Evolutionary conservation across 1,140 invertebrate species (phyloP).

Genomic region (Drosophila subobscura): DNA sequence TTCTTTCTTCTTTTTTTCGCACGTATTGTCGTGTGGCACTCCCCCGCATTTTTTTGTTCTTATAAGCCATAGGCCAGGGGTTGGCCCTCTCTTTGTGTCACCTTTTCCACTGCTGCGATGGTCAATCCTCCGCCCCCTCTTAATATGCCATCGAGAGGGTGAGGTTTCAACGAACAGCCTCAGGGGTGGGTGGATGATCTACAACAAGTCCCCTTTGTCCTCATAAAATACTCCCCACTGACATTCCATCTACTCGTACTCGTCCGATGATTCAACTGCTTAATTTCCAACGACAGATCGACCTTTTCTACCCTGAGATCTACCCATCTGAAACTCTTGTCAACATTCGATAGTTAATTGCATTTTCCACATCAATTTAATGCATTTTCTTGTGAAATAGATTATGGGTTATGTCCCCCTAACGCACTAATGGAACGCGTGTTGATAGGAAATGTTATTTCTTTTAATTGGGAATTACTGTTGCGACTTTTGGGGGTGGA

Average conservation of each 20-base stretch:
- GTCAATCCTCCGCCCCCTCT: too few species aligned
- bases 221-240: constrained; percentile 25
- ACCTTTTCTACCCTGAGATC: too few species aligned
- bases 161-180: neutral
- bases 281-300: constrained; percentile 36
- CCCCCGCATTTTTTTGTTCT: too few species aligned
- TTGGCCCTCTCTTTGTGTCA: too few species aligned
- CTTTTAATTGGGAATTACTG: constrained; percentile 25
- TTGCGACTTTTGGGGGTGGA: neutral
- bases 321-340: constrained; percentile 45
- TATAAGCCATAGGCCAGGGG: too few species aligned
- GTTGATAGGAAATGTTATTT: constrained; percentile 20
- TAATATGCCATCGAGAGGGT: too few species aligned
- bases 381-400: constrained; percentile 34
- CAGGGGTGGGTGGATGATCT: constrained; percentile 13
- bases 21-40: constrained; percentile 52
- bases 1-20: constrained; percentile 61
- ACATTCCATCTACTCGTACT: constrained; percentile 21
- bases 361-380: constrained; percentile 52
- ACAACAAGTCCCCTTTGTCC: constrained; percentile 6
- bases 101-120: too few species aligned
- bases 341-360: constrained; percentile 72
- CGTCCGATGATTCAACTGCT: constrained; percentile 57
- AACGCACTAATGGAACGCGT: constrained; percentile 13
- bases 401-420: constrained; percentile 1